Conservation (phyloP, 2,113 vertebrate species). For the Ranitomeya variabilis region DNA sequence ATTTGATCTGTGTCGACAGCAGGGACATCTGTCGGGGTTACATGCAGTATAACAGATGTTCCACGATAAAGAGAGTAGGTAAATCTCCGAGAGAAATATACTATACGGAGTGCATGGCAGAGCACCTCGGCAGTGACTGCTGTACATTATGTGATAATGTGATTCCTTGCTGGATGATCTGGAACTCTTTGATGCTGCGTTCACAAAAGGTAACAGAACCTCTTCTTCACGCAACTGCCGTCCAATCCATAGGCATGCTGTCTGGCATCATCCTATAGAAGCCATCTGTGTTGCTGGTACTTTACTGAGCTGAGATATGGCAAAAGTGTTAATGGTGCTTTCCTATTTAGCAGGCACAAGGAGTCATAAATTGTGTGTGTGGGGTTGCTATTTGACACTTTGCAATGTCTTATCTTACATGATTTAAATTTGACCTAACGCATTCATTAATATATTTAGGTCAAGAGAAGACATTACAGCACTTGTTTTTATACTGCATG, state of each 20-base stretch:
- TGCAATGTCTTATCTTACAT: neutral
- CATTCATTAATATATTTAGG: neutral
- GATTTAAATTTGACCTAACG: neutral
- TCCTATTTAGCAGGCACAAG: neutral
- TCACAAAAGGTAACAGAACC: conserved; percentile 38
- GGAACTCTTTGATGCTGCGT: conserved; percentile 21
- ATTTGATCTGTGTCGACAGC: conserved; percentile 62
- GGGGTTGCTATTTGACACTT: neutral
- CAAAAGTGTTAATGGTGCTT: conserved; percentile 31
- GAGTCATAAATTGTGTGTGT: neutral
- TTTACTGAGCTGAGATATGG: conserved; percentile 30
- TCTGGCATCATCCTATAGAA: conserved; percentile 23
- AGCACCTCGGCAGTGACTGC: conserved; percentile 32
- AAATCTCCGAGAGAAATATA: conserved; percentile 64
- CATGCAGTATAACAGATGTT: conserved; percentile 72
- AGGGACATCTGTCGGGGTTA: conserved; percentile 77
- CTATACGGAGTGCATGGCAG: neutral
- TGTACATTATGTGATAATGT: conserved; percentile 31
- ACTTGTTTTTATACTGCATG: no score
- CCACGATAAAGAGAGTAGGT: conserved; percentile 64
- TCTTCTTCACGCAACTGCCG: conserved; percentile 1
- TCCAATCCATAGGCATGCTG: neutral
- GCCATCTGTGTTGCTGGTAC: conserved; percentile 31
- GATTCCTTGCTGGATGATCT: conserved; percentile 31
- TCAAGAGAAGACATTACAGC: no score